Conservation (phyloP, 2,113 vertebrate genomes). For the Manacus vitellinus region DNA sequence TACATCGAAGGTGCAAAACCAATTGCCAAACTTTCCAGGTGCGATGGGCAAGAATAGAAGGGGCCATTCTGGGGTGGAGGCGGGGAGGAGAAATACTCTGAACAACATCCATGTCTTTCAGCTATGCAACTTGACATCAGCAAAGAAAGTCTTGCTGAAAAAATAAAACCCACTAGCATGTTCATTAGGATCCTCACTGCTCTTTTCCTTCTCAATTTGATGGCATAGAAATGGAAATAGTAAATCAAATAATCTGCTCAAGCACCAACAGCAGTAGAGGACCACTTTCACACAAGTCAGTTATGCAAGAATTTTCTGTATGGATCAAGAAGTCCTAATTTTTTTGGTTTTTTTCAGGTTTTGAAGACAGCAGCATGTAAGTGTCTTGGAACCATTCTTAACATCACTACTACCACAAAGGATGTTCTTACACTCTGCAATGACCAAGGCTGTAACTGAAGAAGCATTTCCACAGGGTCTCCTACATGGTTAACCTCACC, state of each 20-base stretch:
- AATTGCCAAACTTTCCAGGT: neutral
- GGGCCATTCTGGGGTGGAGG: neutral
- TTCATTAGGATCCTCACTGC: neutral
- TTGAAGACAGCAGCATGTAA: rapidly evolving
- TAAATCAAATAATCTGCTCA: neutral
- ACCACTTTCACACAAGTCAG: neutral
- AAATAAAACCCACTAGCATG: rapidly evolving
- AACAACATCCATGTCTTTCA: neutral
- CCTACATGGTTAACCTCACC: neutral
- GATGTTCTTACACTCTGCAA: neutral
- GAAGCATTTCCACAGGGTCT: neutral
- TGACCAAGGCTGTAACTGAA: neutral
- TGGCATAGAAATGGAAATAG: neutral
- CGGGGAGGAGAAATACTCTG: neutral
- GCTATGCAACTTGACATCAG: neutral
- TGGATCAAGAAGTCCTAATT: neutral
- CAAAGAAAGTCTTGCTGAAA: neutral
- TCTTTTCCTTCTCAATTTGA: neutral
- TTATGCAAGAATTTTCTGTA: neutral
- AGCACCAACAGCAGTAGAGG: neutral
- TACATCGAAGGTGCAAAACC: neutral
- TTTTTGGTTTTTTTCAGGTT: neutral
- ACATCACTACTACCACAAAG: neutral
- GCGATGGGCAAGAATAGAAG: neutral
- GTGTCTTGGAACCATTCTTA: neutral